Base-by-base conservation (phyloP, 1,140 invertebrate genomes). In the Pseudomyrmex dendroicus region DNA sequence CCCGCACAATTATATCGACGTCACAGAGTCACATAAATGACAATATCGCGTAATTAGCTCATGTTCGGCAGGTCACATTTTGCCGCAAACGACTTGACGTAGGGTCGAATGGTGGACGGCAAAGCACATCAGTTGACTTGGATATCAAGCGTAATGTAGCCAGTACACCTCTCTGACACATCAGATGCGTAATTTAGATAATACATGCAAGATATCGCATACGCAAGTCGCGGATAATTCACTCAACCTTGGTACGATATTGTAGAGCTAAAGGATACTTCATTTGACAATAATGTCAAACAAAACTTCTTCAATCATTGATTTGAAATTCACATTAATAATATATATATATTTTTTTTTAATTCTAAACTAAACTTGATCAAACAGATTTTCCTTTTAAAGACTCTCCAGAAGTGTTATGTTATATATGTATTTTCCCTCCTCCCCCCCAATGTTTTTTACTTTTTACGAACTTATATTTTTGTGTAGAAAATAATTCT, bases 181-280 rank as follows among this genome's bases (percentile, higher is more conserved):
- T 80, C 76, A 80, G 76, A 70, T 80, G 66, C 66, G 76, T 80
- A 80, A 80, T 80, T 80, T 80, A 80, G 76, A 80, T 80, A 80
- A 80, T 67, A 59, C 54, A 48, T 22, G 66, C 66, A 70, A 80
- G 76, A 80, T 80, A 78, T 68, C 50, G 50, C 76, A 20, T 78
- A 78, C 76, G 64, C 76, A 80, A 59, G 66, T 64, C 20, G 66
- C 44, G 66, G 66, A 80, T 80, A 80, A 80, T 80, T 80, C 20
- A 80, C 76, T 80, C 64, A 80, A 56, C 76, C 66, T 70, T 70
- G 66, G 66, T 56, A 59, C 20, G 52, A 80, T 80, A 80, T 80
- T 66, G 48, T 54, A 66, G 44, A 78, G 54, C 44, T 59, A 48
- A 70, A 80, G 46, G 76, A 80, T 70, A 80, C 44, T 67, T 80